Percentiles rank a stretch among this genome's conserved stretches.
Evolutionary conservation across 1,140 invertebrate species (phyloP).

Genomic region (Danaus plexippus): DNA sequence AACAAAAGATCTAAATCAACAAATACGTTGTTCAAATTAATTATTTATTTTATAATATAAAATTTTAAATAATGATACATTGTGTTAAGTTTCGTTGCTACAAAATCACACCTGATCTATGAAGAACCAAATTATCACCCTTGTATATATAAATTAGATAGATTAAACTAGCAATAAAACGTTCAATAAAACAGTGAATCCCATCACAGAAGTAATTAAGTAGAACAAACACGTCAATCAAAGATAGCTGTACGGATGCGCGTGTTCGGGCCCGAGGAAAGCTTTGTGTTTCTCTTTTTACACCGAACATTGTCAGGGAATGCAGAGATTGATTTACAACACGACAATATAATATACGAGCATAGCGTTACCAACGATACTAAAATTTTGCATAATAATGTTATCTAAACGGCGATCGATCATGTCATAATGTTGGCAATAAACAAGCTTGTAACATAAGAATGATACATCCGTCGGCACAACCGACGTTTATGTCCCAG

Average conservation of each 20-base stretch:
- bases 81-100: too few species aligned
- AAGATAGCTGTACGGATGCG: conserved; percentile 33
- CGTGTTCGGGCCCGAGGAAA: conserved; percentile 29
- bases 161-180: conserved; percentile 26
- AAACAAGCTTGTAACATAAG: conserved; percentile 16
- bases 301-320: conserved; percentile 25
- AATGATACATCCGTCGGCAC: conserved; percentile 8
- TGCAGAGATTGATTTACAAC: conserved; percentile 28
- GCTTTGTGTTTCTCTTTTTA: conserved; percentile 37
- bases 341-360: conserved; percentile 30
- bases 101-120: too few species aligned
- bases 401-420: conserved; percentile 20
- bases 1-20: too few species aligned
- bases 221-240: conserved; percentile 46
- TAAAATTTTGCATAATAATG: conserved; percentile 25
- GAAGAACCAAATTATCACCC: neutral
- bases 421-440: conserved; percentile 17
- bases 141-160: conserved; percentile 16
- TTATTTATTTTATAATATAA: too few species aligned
- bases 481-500: neutral
- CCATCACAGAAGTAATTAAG: conserved; percentile 41
- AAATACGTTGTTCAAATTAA: too few species aligned
- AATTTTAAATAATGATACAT: too few species aligned
- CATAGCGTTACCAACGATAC: conserved; percentile 13
- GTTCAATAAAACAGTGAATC: conserved; percentile 30